Percentiles rank a stretch among this genome's conserved stretches.
Evolutionary conservation across 1,140 invertebrate genomes (phyloP).

Genomic region (Microplitis demolitor): DNA sequence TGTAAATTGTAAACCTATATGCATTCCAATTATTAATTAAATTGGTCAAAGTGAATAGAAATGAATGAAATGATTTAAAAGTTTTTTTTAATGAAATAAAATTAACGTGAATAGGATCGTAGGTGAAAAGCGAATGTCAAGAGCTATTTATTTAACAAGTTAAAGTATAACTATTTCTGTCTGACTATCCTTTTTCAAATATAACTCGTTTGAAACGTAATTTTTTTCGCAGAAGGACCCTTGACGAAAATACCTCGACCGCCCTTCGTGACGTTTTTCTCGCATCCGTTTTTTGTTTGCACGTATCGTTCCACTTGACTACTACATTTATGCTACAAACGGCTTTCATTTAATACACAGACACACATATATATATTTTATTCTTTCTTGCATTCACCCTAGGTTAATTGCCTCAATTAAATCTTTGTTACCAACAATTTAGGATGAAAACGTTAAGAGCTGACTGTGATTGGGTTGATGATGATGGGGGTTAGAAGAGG

Average conservation of each 20-base stretch:
- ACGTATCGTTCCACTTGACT: background rate
- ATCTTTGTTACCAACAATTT: constrained; percentile 48
- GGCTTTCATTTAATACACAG: constrained; percentile 17
- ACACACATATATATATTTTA: constrained; percentile 20
- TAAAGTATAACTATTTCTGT: background rate
- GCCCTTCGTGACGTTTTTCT: constrained; percentile 11
- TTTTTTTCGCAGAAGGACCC: constrained; percentile 5
- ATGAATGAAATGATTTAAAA: no score
- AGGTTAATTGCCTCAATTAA: constrained; percentile 52
- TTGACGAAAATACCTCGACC: constrained; percentile 2
- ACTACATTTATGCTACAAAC: constrained; percentile 19
- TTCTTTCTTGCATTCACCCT: constrained; percentile 1
- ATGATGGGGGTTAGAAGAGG: constrained; percentile 5
- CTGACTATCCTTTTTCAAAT: background rate
- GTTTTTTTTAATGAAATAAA: no score
- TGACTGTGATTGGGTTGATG: constrained; percentile 7
- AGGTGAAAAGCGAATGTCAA: background rate
- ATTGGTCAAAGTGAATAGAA: no score
- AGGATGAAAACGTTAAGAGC: constrained; percentile 31
- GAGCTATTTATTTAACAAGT: background rate
- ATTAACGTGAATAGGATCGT: no score
- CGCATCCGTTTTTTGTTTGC: constrained; percentile 2
- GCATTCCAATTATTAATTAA: no score
- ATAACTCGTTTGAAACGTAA: background rate
- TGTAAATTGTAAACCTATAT: no score